Conservation (phyloP, 2,888 invertebrate genomes). For the Hirtodrosophila histrioides region DNA sequence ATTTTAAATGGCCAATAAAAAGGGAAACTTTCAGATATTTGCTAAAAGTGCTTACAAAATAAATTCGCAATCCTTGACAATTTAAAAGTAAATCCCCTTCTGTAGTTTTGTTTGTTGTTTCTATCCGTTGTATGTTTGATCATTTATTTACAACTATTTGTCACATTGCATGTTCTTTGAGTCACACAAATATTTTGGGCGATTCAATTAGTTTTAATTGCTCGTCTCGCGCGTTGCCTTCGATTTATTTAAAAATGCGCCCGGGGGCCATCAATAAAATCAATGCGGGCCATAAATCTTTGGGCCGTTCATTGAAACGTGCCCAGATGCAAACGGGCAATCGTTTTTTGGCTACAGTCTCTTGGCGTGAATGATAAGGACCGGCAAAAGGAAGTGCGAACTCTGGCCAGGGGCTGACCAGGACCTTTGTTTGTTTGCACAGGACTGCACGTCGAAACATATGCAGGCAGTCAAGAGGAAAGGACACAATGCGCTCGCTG, state of each 20-base stretch:
- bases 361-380: slow-evolving; percentile 69
- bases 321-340: slow-evolving; percentile 59
- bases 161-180: slow-evolving; percentile 40
- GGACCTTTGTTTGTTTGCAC: slow-evolving; percentile 55
- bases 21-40: too few species aligned
- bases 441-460: slow-evolving; percentile 58
- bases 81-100: too few species aligned
- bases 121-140: slow-evolving; percentile 4
- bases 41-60: too few species aligned
- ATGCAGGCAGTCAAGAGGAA: slow-evolving; percentile 81
- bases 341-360: slow-evolving; percentile 31
- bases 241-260: slow-evolving; percentile 65
- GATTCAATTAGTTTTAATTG: slow-evolving; percentile 78
- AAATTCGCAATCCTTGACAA: too few species aligned
- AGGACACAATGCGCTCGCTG: slow-evolving; percentile 71
- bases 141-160: slow-evolving; percentile 47
- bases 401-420: slow-evolving; percentile 66
- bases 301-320: slow-evolving; percentile 70
- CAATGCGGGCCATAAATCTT: slow-evolving; percentile 81
- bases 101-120: slow-evolving; percentile 5
- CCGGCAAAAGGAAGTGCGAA: slow-evolving; percentile 60
- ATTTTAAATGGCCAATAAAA: too few species aligned
- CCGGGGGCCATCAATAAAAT: slow-evolving; percentile 79
- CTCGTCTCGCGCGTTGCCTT: slow-evolving; percentile 42
- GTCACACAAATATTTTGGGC: slow-evolving; percentile 31